Evolutionary conservation across 2,888 invertebrate species (phyloP), one percentile per base, ranked within the genome.

Genomic region (Peribatodes rhomboidaria): DNA sequence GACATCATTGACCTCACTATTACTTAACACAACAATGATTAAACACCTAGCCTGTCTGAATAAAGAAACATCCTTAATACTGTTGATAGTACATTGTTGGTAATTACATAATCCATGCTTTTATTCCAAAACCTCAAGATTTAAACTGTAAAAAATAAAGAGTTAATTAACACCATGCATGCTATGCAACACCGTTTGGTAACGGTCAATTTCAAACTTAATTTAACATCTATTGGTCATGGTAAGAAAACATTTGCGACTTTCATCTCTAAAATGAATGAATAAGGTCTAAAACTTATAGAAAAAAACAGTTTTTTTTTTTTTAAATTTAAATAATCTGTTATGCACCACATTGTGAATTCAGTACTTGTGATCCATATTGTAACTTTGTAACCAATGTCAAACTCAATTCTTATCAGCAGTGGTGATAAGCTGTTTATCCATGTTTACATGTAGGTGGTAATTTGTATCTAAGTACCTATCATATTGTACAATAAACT

Each of bases 351-450:
- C 10, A 18, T 18, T 9, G 18, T 42, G 42, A 42, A 42, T 42
- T 11, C 33, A 33, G 35, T 22, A 59, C 31, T 33, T 50, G 41
- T 1, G 11, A 41, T 7, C 10, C 4, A 37, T 55, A 7, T 54
- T 53, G 27, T 44, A 42, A 42, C 42, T 63, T 54, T 20, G 35
- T 16, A 22, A 49, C 16, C 61, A 67, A 69, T 67, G 60, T 62
- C 53, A 62, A 54, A 56, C 52, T 53, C 27, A 50, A 63, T 47
- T 37, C 65, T 68, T 69, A 67, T 68, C 71, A 57, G 47, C 16
- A 50, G 42, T 46, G 64, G 42, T 46, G 64, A 61, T 66, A 66
- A 62, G 20, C 18, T 46, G 42, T 61, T 20, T 46, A 31, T 44
- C 62, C 20, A 58, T 66, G 62, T 56, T 56, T 62, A 59, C 49